Percentiles rank a stretch among this genome's conserved stretches.
Conservation (phyloP, 2,797 vertebrate genomes). For the Erethizon dorsatum region DNA sequence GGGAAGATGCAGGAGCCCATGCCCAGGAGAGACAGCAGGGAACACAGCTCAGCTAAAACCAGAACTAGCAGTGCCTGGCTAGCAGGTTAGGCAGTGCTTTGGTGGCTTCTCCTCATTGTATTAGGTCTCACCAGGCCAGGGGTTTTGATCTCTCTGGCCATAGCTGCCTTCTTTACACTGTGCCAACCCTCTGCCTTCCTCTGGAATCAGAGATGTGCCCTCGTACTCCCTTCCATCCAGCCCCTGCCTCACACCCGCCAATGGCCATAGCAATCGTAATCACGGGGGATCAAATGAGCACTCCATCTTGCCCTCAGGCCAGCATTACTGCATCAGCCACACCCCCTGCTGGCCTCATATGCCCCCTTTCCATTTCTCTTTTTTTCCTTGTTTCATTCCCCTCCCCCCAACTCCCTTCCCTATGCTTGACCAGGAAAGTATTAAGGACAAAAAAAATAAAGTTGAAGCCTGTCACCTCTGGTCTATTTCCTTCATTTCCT, state of each 20-base stretch:
- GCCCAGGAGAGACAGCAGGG: neutral
- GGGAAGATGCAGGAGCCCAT: accelerated
- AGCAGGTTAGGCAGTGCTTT: neutral
- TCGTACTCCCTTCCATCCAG: neutral
- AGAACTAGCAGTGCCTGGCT: neutral
- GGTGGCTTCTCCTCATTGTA: neutral
- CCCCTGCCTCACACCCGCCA: neutral
- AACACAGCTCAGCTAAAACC: neutral
- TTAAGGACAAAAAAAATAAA: neutral
- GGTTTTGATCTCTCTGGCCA: neutral
- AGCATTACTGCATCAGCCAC: neutral
- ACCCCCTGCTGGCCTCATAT: neutral
- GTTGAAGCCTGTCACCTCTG: conserved; percentile 86
- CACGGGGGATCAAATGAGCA: neutral
- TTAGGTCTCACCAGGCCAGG: neutral
- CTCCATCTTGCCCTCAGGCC: neutral
- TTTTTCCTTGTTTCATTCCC: neutral
- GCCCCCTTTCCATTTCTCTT: neutral
- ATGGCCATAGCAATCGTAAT: neutral
- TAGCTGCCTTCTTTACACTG: neutral
- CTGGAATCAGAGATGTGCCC: neutral
- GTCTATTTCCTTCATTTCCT: conserved; percentile 89
- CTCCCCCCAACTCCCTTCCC: conserved; percentile 56
- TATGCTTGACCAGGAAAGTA: conserved; percentile 79
- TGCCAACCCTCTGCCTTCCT: neutral